phyloP scores from a whole-genome alignment of 2,113 vertebrate species.

The Chloroceryle aenea region DNA sequence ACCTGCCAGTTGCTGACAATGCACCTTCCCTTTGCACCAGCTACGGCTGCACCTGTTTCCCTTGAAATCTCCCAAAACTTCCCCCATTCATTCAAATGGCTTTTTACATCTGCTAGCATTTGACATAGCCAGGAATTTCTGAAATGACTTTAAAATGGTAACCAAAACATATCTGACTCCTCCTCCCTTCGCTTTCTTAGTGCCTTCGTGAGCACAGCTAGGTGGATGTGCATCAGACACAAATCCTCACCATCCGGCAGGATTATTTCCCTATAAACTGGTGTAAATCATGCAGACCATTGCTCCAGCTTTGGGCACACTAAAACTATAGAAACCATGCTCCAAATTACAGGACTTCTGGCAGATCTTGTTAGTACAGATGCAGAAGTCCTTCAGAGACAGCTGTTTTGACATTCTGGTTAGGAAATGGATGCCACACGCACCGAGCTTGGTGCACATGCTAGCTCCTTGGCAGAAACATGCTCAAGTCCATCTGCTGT shows the following conservation, averaged over 20 bases:
- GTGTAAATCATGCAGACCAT: neutral
- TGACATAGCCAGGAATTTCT: neutral
- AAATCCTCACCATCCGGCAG: neutral
- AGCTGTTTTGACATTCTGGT: constrained; percentile 57
- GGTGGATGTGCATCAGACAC: neutral
- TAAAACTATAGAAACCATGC: neutral
- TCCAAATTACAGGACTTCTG: neutral
- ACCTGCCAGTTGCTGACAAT: neutral
- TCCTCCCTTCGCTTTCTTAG: neutral
- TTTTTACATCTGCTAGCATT: neutral
- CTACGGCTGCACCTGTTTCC: neutral
- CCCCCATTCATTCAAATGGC: neutral
- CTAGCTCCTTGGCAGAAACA: constrained; percentile 32
- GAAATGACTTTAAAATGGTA: neutral
- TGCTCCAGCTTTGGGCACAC: neutral
- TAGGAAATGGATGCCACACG: constrained; percentile 13
- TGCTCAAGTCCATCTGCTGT: constrained; percentile 68
- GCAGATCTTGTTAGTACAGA: constrained; percentile 1
- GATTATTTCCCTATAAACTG: neutral
- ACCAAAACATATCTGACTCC: neutral
- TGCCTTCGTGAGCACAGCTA: neutral
- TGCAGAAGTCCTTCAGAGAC: neutral
- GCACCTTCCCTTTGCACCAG: neutral
- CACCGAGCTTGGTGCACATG: neutral
- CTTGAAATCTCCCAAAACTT: neutral